These are phyloP conservation scores for Actinostola sp. DNA, from an alignment of 92 coral and sea anemone genomes.

Conservation along the genomic window DNA sequence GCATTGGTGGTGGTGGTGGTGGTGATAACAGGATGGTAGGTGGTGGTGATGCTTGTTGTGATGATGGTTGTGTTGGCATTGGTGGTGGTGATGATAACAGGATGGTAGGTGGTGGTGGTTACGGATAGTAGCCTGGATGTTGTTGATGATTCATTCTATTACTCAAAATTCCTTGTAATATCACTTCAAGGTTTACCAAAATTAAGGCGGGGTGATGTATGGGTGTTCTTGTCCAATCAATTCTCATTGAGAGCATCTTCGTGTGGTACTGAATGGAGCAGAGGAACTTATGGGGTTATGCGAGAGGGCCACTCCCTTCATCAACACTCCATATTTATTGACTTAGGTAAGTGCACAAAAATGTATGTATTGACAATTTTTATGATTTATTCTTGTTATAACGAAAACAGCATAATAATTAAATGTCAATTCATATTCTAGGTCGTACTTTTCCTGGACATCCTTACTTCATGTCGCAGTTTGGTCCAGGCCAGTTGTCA, in stretches of 20 bases:
- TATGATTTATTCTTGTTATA: no score
- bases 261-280: conserved; percentile 40
- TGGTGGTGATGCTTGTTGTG: no score
- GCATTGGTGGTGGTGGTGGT: no score
- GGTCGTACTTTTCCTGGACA: conserved; percentile 99
- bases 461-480: conserved; percentile 84
- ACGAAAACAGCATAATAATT: neutral
- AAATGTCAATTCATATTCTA: conserved; percentile 9
- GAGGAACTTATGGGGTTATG: conserved; percentile 60
- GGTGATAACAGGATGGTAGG: no score
- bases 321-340: conserved; percentile 96
- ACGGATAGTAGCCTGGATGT: no score
- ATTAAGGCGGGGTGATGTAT: conserved; percentile 85
- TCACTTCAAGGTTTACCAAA: conserved; percentile 83
- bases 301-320: conserved; percentile 77
- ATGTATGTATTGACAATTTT: no score
- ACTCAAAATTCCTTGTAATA: neutral
- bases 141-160: neutral
- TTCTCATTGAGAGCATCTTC: conserved; percentile 54
- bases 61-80: no score
- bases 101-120: no score
- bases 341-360: conserved; percentile 88
- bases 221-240: conserved; percentile 91
- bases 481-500: conserved; percentile 93
- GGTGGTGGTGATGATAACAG: no score